Base-by-base conservation (phyloP, 2,113 vertebrate species). In the Micromys minutus region DNA sequence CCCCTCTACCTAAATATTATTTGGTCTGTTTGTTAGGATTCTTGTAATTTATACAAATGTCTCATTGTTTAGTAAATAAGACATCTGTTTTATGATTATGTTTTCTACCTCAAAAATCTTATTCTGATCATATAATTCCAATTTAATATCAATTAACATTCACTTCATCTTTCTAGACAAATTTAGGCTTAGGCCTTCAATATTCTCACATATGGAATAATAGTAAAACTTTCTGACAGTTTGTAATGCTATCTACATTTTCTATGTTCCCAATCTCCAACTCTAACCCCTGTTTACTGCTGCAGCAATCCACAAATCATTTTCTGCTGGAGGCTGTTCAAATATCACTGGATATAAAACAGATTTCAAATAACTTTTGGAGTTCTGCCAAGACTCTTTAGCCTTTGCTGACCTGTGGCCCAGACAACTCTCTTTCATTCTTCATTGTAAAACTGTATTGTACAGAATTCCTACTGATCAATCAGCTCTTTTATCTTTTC, bases 261-360 rank as follows among this genome's bases (percentile, higher is more conserved):
- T 1, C 19, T 59, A 7, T 17, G 10, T 8, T 24, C 0, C 3
- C 2, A 4, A 29, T 42, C 15, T 85, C 11, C 11, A 80, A 0
- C 1, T 89, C 26, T 50, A 83, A n/a, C 12, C 55, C 36, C 19
- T 31, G 24, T 89, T 29, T 17, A 55, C 3, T 31, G 39, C 1
- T 13, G 45, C 7, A 52, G 36, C 7, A 9, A 87, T 22, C 4
- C 47, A 74, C 7, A 26, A 50, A 36, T 39, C 24, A 21, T 87
- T 93, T n/a, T 59, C 36, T 59, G 0, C 31, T 16, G 63, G 39
- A 7, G 21, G 34, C n/a, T 31, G 5, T 34, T 16, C 39, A 29
- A 26, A 34, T 47, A 34, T 34, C 55, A 6, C 2, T 50, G 26
- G 7, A 69, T 87, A 77, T 1, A 39, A n/a, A 21, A 36, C 4